Base-by-base conservation (phyloP, 2,797 vertebrate genomes). In the Eulemur albifrons region DNA sequence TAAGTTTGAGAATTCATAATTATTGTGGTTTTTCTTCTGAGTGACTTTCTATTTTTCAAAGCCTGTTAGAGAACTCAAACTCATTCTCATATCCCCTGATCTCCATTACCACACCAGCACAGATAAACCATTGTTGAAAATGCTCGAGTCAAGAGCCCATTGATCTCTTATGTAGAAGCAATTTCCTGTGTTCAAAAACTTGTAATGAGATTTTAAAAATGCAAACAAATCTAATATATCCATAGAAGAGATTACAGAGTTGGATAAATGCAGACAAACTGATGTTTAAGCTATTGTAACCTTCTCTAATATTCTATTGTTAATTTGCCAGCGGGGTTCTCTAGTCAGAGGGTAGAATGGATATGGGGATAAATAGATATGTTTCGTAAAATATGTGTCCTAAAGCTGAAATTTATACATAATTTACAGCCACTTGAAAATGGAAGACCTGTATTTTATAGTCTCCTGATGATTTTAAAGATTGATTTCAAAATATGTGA, bases 181-280 rank as follows among this genome's bases (percentile, higher is more conserved):
- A 97, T 98, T 98, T 98, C 97, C 96, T 98, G 80, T 98, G 97
- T 98, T 98, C 85, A 97, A 92, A 95, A 98, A 95, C 32, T 67
- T 97, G 6, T 97, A 97, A 98, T 97, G 96, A 98, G 95, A 96
- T 97, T 95, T 95, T 18, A 43, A 11, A 72, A 93, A 97, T 94
- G 95, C 96, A 67, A 32, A 43, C 73, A 92, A 98, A 96, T 95
- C 85, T 96, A 97, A 96, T 97, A 96, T 90, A 98, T 96, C 93
- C 65, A 35, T 84, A 77, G 63, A 87, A 90, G 88, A 98, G 80
- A 92, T 98, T 97, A 96, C 69, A 96, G 96, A 98, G 88, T 85
- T 86, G 86, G 90, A 92, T 97, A 88, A 97, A 98, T 73, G 45
- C 87, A 97, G 72, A 96, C 48, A 96, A 96, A 90, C 88, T 92